phyloP scores from a whole-genome alignment of 2,113 vertebrate species.

The Hippocampus comes region DNA sequence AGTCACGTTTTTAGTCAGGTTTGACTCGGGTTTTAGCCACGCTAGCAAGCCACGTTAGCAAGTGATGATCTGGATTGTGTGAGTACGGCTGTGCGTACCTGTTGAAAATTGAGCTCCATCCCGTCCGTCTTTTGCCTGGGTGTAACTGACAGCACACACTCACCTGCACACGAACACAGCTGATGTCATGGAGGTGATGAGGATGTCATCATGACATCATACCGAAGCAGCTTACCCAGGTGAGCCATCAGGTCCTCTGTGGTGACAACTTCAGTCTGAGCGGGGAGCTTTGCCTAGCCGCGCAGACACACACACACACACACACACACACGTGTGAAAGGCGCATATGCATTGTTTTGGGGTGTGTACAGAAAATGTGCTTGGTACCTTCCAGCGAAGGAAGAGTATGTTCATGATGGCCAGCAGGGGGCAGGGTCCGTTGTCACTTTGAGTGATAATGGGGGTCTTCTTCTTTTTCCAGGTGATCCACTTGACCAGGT shows the following conservation, averaged over 20 bases:
- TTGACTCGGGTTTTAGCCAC: not conserved
- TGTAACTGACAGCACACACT: conserved; percentile 86
- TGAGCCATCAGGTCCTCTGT: conserved; percentile 90
- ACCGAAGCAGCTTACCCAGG: conserved; percentile 73
- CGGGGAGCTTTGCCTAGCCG: conserved; percentile 82
- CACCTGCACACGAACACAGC: conserved; percentile 66
- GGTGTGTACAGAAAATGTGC: not conserved
- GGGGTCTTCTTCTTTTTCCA: conserved; percentile 90
- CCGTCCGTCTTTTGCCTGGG: conserved; percentile 82
- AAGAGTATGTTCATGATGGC: conserved; percentile 92
- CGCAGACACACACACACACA: not conserved
- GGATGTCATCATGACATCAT: not conserved
- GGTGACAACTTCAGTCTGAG: conserved; percentile 85
- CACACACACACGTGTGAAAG: not conserved
- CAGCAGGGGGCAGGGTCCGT: conserved; percentile 90
- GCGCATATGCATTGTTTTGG: not conserved
- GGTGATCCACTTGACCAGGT: conserved; percentile 91
- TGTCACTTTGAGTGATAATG: conserved; percentile 85
- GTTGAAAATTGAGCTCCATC: conserved; percentile 94
- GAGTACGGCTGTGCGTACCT: conserved; percentile 68
- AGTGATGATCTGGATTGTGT: conserved; percentile 1
- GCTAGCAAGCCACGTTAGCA: not conserved
- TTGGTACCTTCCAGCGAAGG: conserved; percentile 85
- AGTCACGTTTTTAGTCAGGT: too few species aligned
- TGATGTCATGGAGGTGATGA: too few species aligned